Evolutionary conservation across 2,113 vertebrate species (phyloP).

Genomic region (Dromaius novaehollandiae): DNA sequence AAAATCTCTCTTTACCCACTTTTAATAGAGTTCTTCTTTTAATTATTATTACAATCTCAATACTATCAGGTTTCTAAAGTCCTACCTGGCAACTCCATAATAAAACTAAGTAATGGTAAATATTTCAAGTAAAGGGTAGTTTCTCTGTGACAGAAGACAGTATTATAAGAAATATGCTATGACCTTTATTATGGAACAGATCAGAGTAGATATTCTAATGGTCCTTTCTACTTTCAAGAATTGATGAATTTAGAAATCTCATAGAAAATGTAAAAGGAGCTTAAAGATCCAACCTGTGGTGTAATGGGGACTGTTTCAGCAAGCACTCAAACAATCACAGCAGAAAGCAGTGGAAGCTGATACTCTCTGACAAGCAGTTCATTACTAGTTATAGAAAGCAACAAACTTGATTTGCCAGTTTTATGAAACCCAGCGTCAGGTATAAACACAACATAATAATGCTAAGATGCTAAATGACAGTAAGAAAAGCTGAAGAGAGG

Average conservation of each 20-base stretch:
- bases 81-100: background rate
- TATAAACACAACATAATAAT: background rate
- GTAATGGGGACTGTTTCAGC: background rate
- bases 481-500: background rate
- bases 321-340: background rate
- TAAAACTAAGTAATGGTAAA: background rate
- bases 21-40: too few relatives aligned
- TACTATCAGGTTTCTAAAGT: background rate
- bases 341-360: background rate
- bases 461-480: background rate
- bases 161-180: background rate
- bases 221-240: background rate
- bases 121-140: background rate
- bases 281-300: background rate
- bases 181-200: background rate
- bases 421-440: background rate
- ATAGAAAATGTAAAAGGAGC: background rate
- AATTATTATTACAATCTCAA: too few relatives aligned
- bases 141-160: background rate
- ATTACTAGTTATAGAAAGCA: background rate
- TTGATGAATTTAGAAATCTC: background rate
- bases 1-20: too few relatives aligned
- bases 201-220: background rate
- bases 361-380: background rate
- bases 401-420: background rate